Evolutionary conservation across 2,113 vertebrate genomes (phyloP).

Genomic region (Paracanthobrama guichenoti): DNA sequence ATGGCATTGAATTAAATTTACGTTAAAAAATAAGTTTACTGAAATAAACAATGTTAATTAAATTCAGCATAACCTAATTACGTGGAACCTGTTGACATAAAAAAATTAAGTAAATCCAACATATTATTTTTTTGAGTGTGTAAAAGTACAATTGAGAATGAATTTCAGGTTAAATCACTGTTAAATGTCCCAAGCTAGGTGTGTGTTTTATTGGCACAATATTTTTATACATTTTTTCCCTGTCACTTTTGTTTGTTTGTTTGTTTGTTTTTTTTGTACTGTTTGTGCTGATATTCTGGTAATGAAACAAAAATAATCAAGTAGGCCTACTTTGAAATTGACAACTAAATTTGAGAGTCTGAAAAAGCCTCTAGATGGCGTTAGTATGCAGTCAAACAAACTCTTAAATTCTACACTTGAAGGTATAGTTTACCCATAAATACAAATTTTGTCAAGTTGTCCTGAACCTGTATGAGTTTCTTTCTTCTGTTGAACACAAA

Average conservation of each 20-base stretch:
- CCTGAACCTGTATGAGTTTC: no score
- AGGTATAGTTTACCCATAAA: no score
- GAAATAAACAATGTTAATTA: no score
- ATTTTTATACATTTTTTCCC: not conserved
- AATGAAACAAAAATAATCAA: not conserved
- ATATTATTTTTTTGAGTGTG: no score
- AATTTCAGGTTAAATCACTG: not conserved
- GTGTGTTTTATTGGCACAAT: not conserved
- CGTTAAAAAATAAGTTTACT: no score
- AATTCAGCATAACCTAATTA: no score
- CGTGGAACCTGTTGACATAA: no score
- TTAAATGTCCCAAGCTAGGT: not conserved
- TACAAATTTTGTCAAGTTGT: no score
- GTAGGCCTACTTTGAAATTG: not conserved
- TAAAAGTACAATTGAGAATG: not conserved
- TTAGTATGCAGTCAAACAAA: not conserved
- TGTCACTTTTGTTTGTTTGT: not conserved
- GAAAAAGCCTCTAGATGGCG: constrained; percentile 15
- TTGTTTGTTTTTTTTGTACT: no score
- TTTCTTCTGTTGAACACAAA: no score
- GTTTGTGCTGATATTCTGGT: not conserved
- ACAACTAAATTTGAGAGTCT: not conserved
- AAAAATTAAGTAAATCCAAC: no score
- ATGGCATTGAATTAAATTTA: no score
- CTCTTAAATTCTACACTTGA: not conserved